Evolutionary conservation across 2,888 invertebrate species (phyloP).

Genomic region (Diarsia rubi): DNA sequence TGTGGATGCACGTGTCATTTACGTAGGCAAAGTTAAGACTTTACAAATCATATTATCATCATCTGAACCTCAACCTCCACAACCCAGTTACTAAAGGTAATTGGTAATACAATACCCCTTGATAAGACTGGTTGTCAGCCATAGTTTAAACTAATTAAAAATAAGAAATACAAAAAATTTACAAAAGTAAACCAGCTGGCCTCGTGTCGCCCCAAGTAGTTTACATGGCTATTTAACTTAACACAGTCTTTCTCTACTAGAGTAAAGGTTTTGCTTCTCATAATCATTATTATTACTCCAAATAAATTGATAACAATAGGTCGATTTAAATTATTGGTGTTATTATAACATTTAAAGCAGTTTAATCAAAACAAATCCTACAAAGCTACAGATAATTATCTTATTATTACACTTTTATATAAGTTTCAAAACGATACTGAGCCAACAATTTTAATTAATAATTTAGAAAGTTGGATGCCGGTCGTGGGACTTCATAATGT

Average conservation of each 20-base stretch:
- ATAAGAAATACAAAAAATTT: not conserved
- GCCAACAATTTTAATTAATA: conserved; percentile 51
- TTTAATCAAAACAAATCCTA: conserved; percentile 12
- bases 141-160: no score
- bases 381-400: conserved; percentile 7
- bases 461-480: conserved; percentile 43
- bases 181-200: not conserved
- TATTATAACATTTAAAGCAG: not conserved
- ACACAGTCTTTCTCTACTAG: not conserved
- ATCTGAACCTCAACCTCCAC: not conserved
- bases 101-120: not conserved
- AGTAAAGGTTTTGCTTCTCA: not conserved
- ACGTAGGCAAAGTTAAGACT: not conserved
- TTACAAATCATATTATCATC: not conserved
- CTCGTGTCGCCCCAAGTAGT: not conserved
- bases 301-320: not conserved
- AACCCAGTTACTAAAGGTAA: not conserved
- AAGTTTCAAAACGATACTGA: conserved; percentile 21
- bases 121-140: not conserved
- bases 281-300: not conserved
- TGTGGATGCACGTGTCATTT: no score
- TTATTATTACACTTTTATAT: conserved; percentile 35
- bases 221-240: not conserved
- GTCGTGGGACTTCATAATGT: conserved; percentile 33
- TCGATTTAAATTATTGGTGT: not conserved